Conservation (phyloP, 2,888 invertebrate species). For the Carpatolechia fugitivella region DNA sequence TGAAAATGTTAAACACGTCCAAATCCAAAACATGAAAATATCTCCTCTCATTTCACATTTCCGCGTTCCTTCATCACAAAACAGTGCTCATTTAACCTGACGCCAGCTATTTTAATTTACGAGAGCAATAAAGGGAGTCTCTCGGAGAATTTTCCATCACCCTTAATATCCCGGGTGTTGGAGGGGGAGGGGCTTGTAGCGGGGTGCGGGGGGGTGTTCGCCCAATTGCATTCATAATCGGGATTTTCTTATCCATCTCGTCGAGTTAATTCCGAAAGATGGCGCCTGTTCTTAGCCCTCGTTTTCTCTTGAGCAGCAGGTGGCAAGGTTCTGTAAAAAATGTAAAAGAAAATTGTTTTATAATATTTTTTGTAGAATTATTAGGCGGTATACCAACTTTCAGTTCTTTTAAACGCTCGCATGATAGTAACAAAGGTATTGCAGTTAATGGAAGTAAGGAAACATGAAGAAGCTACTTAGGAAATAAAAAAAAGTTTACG, state of each 20-base stretch:
- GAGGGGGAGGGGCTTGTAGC: neutral
- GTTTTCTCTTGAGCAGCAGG: neutral
- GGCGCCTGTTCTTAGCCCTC: neutral
- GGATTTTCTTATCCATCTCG: conserved; percentile 4
- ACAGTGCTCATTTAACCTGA: neutral
- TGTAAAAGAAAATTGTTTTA: no score
- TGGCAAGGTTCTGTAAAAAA: neutral
- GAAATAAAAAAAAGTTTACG: no score
- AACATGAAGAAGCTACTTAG: no score
- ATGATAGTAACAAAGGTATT: no score
- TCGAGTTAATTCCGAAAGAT: conserved; percentile 2
- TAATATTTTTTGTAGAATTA: no score
- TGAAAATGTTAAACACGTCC: neutral
- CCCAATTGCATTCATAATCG: conserved; percentile 6
- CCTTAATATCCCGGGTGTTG: neutral
- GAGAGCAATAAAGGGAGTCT: neutral
- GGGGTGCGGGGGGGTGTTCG: neutral
- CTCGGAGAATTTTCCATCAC: neutral
- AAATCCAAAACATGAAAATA: neutral
- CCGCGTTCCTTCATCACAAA: conserved; percentile 1
- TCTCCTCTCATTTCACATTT: neutral
- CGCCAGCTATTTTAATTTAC: conserved; percentile 5
- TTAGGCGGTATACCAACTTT: no score
- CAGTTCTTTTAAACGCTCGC: no score
- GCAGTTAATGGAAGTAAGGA: no score